A percentile compares a stretch with the other conserved stretches of the same genome.
These are phyloP conservation scores for Macrocentrus cingulum DNA, from an alignment of 1,140 invertebrate species.

Conservation along the genomic window DNA sequence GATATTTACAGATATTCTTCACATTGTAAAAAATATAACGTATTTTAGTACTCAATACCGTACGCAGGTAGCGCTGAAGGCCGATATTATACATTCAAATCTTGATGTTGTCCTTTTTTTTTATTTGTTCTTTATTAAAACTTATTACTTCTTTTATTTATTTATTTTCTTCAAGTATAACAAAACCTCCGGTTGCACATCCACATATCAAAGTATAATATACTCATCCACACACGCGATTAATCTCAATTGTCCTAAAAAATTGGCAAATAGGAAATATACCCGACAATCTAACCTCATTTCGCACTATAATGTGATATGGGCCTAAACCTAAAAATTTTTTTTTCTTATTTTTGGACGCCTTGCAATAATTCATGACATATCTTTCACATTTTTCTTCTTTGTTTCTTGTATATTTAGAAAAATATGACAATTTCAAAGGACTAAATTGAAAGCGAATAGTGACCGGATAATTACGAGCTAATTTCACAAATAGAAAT, in stretches of 20 bases:
- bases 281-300: too few species aligned
- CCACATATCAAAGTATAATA: not conserved
- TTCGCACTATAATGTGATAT: too few species aligned
- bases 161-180: not conserved
- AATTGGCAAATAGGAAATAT: slow-evolving; percentile 27
- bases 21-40: slow-evolving; percentile 60
- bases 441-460: slow-evolving; percentile 19
- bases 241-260: slow-evolving; percentile 22
- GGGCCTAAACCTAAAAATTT: slow-evolving; percentile 11
- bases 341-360: slow-evolving; percentile 9
- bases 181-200: not conserved
- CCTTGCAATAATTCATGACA: slow-evolving; percentile 20
- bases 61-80: slow-evolving; percentile 58
- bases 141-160: slow-evolving; percentile 25
- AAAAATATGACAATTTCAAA: slow-evolving; percentile 44
- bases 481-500: slow-evolving; percentile 25
- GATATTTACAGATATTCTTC: slow-evolving; percentile 56
- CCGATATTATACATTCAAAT: slow-evolving; percentile 53
- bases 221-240: slow-evolving; percentile 12
- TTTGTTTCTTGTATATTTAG: slow-evolving; percentile 31
- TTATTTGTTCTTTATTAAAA: slow-evolving; percentile 26
- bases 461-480: slow-evolving; percentile 19
- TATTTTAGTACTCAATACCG: slow-evolving; percentile 57
- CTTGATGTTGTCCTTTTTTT: slow-evolving; percentile 44
- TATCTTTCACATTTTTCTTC: slow-evolving; percentile 12